Base-by-base conservation (phyloP, 1,140 invertebrate genomes). In the Wiebesia pumilae region DNA sequence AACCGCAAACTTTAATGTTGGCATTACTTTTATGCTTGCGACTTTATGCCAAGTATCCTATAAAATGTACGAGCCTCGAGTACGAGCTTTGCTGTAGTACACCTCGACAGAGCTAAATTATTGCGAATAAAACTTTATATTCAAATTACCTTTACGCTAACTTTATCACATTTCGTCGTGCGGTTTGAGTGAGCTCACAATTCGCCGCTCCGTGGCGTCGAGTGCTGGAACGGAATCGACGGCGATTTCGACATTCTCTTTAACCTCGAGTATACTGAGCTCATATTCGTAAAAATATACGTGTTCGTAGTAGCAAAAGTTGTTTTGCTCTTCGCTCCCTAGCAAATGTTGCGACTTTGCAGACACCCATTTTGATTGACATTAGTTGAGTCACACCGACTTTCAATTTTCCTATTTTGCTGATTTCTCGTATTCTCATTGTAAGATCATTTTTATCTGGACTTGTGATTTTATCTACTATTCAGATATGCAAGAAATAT, bases 111-210 rank as follows among this genome's bases (percentile, higher is more conserved):
- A n/a, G 33, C n/a, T 93, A 94, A 94, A 93, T 93, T 93, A 93
- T 93, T 93, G 91, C 93, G 92, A 93, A 94, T 93, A 94, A 94
- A 94, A 94, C 92, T 94, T 93, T 93, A 94, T 92, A 93, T 91
- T 91, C 90, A 93, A 94, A 93, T 93, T 93, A 92, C 92, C 91
- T 92, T 90, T 91, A 90, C 91, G 89, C 91, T 90, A 94, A 94
- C 93, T 93, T 93, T 93, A 93, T 93, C 91, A 91, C 90, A 91
- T 92, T 92, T 93, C 89, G 89, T 89, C 87, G 24, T 27, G 27
- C 58, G 24, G 24, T 10, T 73, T 19, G 19, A 47, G 14, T 30
- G 38, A 27, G 47, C 21, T 7, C 6, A 4, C 9, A 33, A 14
- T 62, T 19, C 47, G 3, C 27, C 4, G 51, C 19, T 21, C 40